These are phyloP conservation scores for Tethya wilhelma DNA, from an alignment of 37 sponge, comb jelly and placozoan species.

Conservation along the genomic window DNA sequence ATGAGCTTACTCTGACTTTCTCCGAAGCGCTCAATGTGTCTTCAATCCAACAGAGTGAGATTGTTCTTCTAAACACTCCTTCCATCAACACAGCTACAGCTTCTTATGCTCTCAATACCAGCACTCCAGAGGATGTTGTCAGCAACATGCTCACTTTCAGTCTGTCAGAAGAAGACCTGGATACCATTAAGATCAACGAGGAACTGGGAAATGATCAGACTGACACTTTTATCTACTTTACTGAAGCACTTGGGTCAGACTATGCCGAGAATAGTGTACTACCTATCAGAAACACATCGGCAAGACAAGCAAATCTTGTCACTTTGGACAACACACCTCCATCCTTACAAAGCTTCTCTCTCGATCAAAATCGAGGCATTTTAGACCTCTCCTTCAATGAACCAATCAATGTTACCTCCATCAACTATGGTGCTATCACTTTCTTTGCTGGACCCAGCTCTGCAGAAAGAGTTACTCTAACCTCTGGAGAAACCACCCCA, in stretches of 20 bases:
- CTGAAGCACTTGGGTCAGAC: conserved; percentile 46
- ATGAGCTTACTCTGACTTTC: conserved; percentile 66
- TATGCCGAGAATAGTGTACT: conserved; percentile 50
- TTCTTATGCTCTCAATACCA: conserved; percentile 39
- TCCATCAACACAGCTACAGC: not conserved
- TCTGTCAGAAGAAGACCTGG: conserved; percentile 59
- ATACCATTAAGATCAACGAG: conserved; percentile 59
- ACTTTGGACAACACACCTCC: conserved; percentile 69
- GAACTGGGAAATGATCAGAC: conserved; percentile 20
- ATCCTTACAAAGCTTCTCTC: conserved; percentile 32
- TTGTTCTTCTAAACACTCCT: conserved; percentile 39
- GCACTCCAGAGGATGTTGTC: conserved; percentile 13
- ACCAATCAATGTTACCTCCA: conserved; percentile 58
- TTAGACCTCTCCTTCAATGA: conserved; percentile 77
- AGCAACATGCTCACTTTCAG: conserved; percentile 50
- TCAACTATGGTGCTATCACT: conserved; percentile 39
- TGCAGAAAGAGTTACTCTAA: conserved; percentile 36
- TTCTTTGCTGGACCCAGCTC: conserved; percentile 50
- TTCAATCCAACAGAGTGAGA: conserved; percentile 39
- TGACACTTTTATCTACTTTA: conserved; percentile 57
- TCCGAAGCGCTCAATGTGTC: conserved; percentile 69
- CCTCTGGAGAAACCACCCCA: conserved; percentile 43
- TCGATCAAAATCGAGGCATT: conserved; percentile 66
- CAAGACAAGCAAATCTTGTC: conserved; percentile 24
- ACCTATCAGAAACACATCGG: conserved; percentile 12